Evolutionary conservation across 2,888 invertebrate species (phyloP).

Genomic region (Drosophila affinis): DNA sequence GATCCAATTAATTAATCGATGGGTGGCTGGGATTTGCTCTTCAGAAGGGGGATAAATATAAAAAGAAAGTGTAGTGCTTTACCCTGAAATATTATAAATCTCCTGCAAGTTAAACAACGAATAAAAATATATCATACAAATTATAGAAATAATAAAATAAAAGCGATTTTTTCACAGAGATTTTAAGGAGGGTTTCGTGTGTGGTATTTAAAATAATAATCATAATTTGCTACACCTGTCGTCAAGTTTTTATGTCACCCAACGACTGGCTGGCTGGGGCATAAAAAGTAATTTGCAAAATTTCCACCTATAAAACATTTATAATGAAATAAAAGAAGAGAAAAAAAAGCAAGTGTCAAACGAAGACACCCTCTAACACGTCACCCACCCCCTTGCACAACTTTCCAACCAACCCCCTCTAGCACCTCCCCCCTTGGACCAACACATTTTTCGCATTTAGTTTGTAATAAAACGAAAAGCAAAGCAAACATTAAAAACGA

Average conservation of each 20-base stretch:
- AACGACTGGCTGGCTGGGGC: too few relatives aligned
- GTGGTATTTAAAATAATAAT: slow-evolving; percentile 66
- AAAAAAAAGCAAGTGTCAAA: slow-evolving; percentile 47
- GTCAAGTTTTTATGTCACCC: slow-evolving; percentile 57
- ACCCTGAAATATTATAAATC: too few relatives aligned
- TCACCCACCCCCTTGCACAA: background rate
- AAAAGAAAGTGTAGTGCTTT: too few relatives aligned
- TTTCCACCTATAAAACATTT: slow-evolving; percentile 67
- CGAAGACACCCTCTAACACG: slow-evolving; percentile 17
- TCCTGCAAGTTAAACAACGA: background rate
- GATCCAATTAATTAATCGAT: slow-evolving; percentile 28
- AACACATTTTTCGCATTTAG: slow-evolving; percentile 65
- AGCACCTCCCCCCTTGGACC: background rate
- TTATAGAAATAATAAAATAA: background rate
- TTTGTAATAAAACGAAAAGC: slow-evolving; percentile 48
- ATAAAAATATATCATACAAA: slow-evolving; percentile 6
- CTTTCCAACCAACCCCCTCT: background rate
- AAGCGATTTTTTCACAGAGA: background rate
- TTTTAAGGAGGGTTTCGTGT: background rate
- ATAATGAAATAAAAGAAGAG: slow-evolving; percentile 35
- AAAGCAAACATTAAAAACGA: slow-evolving; percentile 50
- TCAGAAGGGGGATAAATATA: too few relatives aligned
- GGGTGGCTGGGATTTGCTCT: background rate
- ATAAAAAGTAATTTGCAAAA: slow-evolving; percentile 70
- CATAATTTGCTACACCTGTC: slow-evolving; percentile 71